Evolutionary conservation across 1,140 invertebrate species (phyloP).

Genomic region (Bombus cullumanus): DNA sequence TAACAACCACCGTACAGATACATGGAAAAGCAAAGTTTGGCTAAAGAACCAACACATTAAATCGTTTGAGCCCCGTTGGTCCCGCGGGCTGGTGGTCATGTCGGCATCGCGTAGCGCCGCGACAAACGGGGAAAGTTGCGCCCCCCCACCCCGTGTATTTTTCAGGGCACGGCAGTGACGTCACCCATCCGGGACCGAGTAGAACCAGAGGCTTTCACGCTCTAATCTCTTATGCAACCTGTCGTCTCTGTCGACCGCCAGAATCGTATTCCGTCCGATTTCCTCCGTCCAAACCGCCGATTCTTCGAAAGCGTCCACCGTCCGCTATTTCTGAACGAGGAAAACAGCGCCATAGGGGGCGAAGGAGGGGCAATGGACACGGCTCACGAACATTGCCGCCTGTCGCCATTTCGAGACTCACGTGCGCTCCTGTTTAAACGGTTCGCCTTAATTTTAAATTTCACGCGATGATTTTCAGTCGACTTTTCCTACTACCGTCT

Average conservation of each 20-base stretch:
- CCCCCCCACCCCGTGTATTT: slow-evolving; percentile 52
- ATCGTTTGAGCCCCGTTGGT: slow-evolving; percentile 21
- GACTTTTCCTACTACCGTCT: background rate
- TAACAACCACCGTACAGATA: background rate
- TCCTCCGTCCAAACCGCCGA: background rate
- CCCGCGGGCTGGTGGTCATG: slow-evolving; percentile 10
- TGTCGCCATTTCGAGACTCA: slow-evolving; percentile 49
- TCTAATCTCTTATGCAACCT: slow-evolving; percentile 83
- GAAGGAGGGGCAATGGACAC: background rate
- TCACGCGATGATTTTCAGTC: background rate
- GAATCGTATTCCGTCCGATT: slow-evolving; percentile 27
- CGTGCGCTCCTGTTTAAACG: background rate
- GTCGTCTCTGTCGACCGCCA: slow-evolving; percentile 62
- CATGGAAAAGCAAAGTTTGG: background rate
- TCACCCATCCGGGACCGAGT: slow-evolving; percentile 78
- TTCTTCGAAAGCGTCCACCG: background rate
- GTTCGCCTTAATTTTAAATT: background rate
- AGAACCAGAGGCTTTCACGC: slow-evolving; percentile 80
- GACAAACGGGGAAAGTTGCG: slow-evolving; percentile 78
- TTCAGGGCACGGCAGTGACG: slow-evolving; percentile 76
- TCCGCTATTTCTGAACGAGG: background rate
- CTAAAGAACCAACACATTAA: background rate
- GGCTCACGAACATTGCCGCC: background rate
- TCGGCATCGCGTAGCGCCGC: slow-evolving; percentile 15
- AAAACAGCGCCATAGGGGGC: background rate